Evolutionary conservation across 2,888 invertebrate genomes (phyloP), one percentile per base, ranked within the genome.

Genomic region (Troides helena): DNA sequence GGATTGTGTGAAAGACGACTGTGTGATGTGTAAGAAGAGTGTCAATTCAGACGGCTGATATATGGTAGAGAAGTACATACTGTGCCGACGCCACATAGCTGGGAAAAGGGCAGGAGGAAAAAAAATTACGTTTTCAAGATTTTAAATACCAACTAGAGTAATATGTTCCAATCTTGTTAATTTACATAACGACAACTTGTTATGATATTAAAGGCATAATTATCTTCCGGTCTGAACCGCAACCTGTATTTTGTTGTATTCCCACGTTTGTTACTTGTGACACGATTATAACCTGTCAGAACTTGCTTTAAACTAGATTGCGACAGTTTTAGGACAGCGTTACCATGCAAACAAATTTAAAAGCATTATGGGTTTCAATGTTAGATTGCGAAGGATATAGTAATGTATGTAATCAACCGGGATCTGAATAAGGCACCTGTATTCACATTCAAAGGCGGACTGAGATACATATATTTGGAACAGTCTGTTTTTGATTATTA

Each of bases 251-350:
- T 73, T 79, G 77, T 78, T 78, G 77, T 77, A 79, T 85, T 88
- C 86, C 83, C 85, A 85, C 84, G 85, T 83, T 79, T 77, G 83
- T 87, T 83, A 81, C 76, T 78, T 77, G 70, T 70, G 57, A 30
- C 65, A 78, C 75, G 73, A 63, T 46, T 68, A 58, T 50, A 77
- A 75, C 67, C 71, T 74, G 68, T 50, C 58, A 36, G 6, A 25
- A 71, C 10, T 73, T 67, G 62, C 68, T 70, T 69, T 65, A 62
- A 72, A 59, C 74, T 70, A 68, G 73, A 73, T 71, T 61, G 57
- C 12, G 36, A 59, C 57, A 18, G 36, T 64, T 62, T 71, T 71
- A 63, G 72, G 71, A 73, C 73, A 64, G 60, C 61, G 68, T 67
- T 68, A 70, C 66, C 36, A 6, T 59, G 12, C 23, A 23, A 73